Evolutionary conservation across 2,888 invertebrate genomes (phyloP).

Genomic region (Cheilosia variabilis): DNA sequence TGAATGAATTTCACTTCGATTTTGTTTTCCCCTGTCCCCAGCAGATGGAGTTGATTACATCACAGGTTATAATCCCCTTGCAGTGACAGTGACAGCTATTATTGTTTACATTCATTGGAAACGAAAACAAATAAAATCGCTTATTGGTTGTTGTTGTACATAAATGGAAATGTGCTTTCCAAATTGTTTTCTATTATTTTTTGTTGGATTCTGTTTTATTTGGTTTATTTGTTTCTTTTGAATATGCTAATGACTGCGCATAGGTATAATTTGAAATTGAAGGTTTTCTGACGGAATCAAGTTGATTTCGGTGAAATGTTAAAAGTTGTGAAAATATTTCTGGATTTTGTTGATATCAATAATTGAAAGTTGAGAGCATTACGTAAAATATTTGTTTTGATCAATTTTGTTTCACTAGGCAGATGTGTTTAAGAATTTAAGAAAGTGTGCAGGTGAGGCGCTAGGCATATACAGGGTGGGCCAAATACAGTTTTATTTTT

Average conservation of each 20-base stretch:
- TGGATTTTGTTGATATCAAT: background rate
- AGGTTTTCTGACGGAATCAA: background rate
- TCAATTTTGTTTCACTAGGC: background rate
- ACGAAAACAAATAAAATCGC: conserved; percentile 7
- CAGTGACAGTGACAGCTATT: background rate
- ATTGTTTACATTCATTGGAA: conserved; percentile 16
- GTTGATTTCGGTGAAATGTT: background rate
- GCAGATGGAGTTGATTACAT: conserved; percentile 26
- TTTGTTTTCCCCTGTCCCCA: background rate
- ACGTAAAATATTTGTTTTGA: conserved; percentile 10
- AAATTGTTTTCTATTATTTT: background rate
- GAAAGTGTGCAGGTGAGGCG: background rate
- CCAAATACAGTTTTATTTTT: too few species aligned
- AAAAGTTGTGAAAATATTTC: conserved; percentile 25
- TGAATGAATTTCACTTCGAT: conserved; percentile 40
- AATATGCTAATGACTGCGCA: conserved; percentile 8
- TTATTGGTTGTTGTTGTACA: conserved; percentile 2
- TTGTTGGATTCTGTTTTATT: background rate
- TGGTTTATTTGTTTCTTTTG: background rate
- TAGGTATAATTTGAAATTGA: background rate
- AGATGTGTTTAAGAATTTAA: background rate
- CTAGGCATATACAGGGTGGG: too few species aligned
- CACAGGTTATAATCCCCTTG: background rate
- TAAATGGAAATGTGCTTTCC: conserved; percentile 2
- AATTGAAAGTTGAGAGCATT: conserved; percentile 10